phyloP scores from a whole-genome alignment of 1,140 invertebrate species.

The Goniozus legneri region DNA sequence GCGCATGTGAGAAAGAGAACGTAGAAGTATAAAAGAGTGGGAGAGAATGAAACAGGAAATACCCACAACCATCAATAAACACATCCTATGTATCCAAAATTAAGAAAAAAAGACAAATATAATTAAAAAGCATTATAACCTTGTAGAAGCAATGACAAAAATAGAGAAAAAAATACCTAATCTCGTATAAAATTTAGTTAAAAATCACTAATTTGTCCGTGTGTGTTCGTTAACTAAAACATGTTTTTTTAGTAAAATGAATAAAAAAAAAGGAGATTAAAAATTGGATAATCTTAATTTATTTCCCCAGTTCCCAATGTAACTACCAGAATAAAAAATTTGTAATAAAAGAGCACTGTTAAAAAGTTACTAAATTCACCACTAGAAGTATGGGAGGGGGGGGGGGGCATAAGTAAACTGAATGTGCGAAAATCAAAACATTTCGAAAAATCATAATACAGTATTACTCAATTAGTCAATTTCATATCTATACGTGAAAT shows the following conservation, averaged over 20 bases:
- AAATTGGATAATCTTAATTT: not conserved
- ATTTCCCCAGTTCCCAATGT: not conserved
- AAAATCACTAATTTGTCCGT: conserved; percentile 48
- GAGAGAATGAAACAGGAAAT: conserved; percentile 33
- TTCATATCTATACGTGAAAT: too few species aligned
- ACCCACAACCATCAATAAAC: conserved; percentile 40
- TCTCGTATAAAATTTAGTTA: conserved; percentile 46
- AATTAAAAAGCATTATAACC: conserved; percentile 44
- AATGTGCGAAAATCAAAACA: too few species aligned
- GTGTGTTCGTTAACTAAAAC: conserved; percentile 47
- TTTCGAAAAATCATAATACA: too few species aligned
- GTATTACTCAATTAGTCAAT: too few species aligned
- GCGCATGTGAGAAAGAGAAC: too few species aligned
- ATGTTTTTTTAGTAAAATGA: conserved; percentile 52
- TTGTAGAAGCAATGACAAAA: conserved; percentile 40
- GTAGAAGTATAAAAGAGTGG: conserved; percentile 18
- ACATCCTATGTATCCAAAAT: conserved; percentile 43
- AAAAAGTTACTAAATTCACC: too few species aligned
- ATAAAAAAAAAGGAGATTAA: conserved; percentile 19
- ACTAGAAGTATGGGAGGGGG: too few species aligned
- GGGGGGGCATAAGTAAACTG: too few species aligned
- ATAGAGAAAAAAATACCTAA: conserved; percentile 41
- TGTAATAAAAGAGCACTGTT: too few species aligned
- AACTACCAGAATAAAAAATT: not conserved
- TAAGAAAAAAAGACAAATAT: conserved; percentile 7